Conservation (phyloP, 2,113 vertebrate species). For the Daubentonia madagascariensis region DNA sequence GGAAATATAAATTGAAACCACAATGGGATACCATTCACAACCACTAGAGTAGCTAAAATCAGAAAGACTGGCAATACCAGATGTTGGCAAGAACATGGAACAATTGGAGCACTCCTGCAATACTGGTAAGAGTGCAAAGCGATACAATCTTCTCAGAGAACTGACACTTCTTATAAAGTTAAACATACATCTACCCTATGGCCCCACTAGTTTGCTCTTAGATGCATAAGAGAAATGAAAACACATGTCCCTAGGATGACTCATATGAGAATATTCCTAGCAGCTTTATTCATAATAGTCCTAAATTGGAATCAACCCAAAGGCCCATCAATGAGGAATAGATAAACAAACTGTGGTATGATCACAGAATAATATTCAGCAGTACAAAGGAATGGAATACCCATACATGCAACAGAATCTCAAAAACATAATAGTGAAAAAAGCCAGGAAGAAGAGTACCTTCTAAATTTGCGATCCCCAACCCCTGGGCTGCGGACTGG, state of each 20-base stretch:
- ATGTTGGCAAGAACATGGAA: background rate
- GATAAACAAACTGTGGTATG: background rate
- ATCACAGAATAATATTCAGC: background rate
- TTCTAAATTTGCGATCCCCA: background rate
- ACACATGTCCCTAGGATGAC: background rate
- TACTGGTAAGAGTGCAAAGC: background rate
- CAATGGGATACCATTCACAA: background rate
- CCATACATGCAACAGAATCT: background rate
- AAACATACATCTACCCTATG: background rate
- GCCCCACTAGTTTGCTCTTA: background rate
- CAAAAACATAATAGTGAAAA: background rate
- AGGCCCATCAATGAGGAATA: background rate
- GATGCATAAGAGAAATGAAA: background rate
- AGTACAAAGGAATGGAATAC: background rate
- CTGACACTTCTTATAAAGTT: background rate
- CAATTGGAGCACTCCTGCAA: background rate
- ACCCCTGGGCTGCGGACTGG: no score
- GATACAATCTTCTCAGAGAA: background rate
- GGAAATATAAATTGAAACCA: conserved; percentile 12
- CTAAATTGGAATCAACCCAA: background rate
- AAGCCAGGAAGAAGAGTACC: background rate
- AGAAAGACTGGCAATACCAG: background rate
- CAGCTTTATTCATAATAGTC: background rate
- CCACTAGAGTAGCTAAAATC: background rate
- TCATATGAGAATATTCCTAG: background rate